These are phyloP conservation scores for Scaptomyza caliginosa DNA, from an alignment of 2,888 invertebrate species.

Conservation along the genomic window DNA sequence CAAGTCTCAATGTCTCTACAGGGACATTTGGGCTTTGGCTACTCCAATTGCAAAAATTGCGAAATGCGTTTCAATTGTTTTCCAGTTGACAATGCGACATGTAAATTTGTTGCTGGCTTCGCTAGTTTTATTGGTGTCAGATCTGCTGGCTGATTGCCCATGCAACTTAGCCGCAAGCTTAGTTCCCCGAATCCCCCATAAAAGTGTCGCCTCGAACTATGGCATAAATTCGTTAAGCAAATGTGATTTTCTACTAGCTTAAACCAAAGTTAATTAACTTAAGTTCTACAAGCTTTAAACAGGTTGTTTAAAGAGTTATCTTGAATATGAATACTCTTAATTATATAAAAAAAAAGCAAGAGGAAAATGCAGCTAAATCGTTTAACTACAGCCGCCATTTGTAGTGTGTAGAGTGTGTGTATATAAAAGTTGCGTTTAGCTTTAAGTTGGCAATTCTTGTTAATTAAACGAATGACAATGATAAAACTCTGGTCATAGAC, in stretches of 20 bases:
- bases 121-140: conserved; percentile 51
- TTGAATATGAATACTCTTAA: too few species aligned
- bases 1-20: conserved; percentile 37
- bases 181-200: conserved; percentile 43
- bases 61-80: conserved; percentile 69
- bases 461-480: conserved; percentile 62
- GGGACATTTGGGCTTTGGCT: conserved; percentile 21
- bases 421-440: not conserved
- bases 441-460: conserved; percentile 16
- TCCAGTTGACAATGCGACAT: conserved; percentile 39
- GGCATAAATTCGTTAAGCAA: conserved; percentile 68
- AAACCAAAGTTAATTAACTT: not conserved
- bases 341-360: not conserved
- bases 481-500: conserved; percentile 44
- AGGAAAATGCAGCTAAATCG: too few species aligned
- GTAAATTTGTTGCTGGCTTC: conserved; percentile 47
- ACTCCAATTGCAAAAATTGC: conserved; percentile 68
- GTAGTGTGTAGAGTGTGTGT: too few species aligned
- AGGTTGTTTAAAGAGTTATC: too few species aligned
- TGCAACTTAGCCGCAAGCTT: conserved; percentile 42
- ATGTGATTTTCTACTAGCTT: conserved; percentile 23
- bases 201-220: conserved; percentile 65
- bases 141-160: conserved; percentile 53
- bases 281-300: not conserved
- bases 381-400: not conserved